Evolutionary conservation across 2,888 invertebrate species (phyloP), one percentile per base, ranked within the genome.

Genomic region (Tigriopus californicus): DNA sequence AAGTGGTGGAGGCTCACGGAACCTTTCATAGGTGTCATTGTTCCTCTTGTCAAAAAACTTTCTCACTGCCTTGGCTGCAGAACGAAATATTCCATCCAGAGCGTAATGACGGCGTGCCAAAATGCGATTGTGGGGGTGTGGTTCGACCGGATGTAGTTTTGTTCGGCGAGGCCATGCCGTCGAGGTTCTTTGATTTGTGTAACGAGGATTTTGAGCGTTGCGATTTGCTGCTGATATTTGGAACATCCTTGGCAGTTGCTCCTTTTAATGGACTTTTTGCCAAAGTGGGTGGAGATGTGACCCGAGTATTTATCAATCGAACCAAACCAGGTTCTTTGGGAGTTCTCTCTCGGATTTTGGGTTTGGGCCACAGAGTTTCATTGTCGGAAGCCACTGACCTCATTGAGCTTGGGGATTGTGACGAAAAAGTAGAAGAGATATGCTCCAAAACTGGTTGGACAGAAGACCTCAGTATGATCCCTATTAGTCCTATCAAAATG

Each of bases 131-230:
- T 67, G 73, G 76, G 46, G 82, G 82, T 0, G 74, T 90, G 6
- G 85, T 95, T 0, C 92, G 94, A 70, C 94, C 94, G 12, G 92
- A 94, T 68, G 89, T 95, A 65, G 84, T 94, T 11, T 91, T 95
- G 73, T 95, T 94, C 71, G 94, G 94, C 0, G 94, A 95, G 75
- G 79, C 79, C 68, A 75, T 95, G 18, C 91, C 94, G 0, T 73
- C 76, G 0, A 75, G 80, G 63, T 94, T 91, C 68, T 81, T 84
- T 65, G 68, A 70, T 6, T 76, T 79, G 63, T 76, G 83, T 10
- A 73, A 76, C 22, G 72, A 74, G 65, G 94, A 94, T 72, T 88
- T 94, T 68, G 73, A 77, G 51, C 74, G 82, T 61, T 92, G 92
- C 68, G 92, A 95, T 72, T 74, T 94, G 66, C 76, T 95, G 20